A percentile compares a stretch with the other conserved stretches of the same genome.
Conservation (phyloP, 1,140 invertebrate genomes). For the roundworm (Caenorhabditis elegans) region DNA sequence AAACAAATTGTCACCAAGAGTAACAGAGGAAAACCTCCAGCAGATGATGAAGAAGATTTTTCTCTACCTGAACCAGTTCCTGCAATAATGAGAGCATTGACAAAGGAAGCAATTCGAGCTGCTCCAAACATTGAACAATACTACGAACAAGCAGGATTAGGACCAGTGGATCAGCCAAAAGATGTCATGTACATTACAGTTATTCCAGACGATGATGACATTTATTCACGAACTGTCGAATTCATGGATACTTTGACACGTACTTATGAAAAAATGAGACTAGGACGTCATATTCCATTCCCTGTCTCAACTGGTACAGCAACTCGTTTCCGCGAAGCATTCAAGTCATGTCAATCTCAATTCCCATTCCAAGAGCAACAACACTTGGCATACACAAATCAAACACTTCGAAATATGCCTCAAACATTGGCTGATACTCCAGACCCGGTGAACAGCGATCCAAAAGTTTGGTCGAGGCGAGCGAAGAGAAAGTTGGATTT, state of each 20-base stretch:
- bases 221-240: not conserved
- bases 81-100: not conserved
- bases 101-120: conserved; percentile 5
- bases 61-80: conserved; percentile 19
- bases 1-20: conserved; percentile 17
- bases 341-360: not conserved
- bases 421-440: not conserved
- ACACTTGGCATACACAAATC: not conserved
- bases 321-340: not conserved
- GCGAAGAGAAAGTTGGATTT: not conserved
- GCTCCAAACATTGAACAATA: not conserved
- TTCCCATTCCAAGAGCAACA: not conserved
- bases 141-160: conserved; percentile 69
- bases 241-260: conserved; percentile 13
- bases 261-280: not conserved
- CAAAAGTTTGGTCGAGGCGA: not conserved
- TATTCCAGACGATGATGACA: conserved; percentile 80
- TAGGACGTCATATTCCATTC: not conserved
- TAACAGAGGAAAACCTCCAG: not conserved
- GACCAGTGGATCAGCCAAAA: conserved; percentile 85
- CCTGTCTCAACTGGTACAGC: not conserved
- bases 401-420: too few relatives aligned
- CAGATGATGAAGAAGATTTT: conserved; percentile 6
- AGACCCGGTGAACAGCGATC: not conserved
- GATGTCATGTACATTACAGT: conserved; percentile 91